Evolutionary conservation across 2,113 vertebrate genomes (phyloP), one percentile per base, ranked within the genome.

Genomic region (Strix aluco): DNA sequence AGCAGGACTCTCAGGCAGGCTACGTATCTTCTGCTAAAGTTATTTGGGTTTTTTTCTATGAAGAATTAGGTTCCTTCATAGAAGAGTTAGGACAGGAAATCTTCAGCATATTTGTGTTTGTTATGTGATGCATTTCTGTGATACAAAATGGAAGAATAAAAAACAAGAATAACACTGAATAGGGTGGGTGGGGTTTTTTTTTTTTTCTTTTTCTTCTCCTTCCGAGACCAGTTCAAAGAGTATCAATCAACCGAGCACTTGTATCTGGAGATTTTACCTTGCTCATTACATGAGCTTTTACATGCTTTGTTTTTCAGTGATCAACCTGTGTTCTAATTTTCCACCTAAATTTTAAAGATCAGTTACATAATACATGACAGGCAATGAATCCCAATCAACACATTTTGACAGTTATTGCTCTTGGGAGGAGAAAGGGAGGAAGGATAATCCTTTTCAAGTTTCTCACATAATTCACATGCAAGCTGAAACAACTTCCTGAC

Each of bases 361-460:
- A 86, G 30, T 32, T 46, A 66, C 25, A 67, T 55, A 69, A 94
- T n/a, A 79, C 15, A 66, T n/a, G 12, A 52, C 13, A 82, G 52
- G 54, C 30, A 84, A 66, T 83, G 66, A 85, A 91, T 94, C 58
- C 58, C 1, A 81, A 71, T 67, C 51, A 90, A 62, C 40, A 66
- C 30, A 74, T 90, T 88, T 88, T 92, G 52, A 93, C 69, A 81
- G 42, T 71, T 77, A 66, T 42, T 93, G 78, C 82, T 88, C n/a
- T 77, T 92, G 59, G 15, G 38, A 95, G 75, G 29, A 90, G 54
- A 90, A 83, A 77, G 29, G 15, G 71, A 77, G 57, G 67, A 92
- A 58, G 47, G 26, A 81, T 63, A 94, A 92, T 62, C 16, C 47
- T 63, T 96, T 95, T 94, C 70, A 94, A 96, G 59, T 77, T 92